These are phyloP conservation scores for Enteromius afrohamiltoni DNA, from an alignment of 2,797 vertebrate genomes.

Conservation along the genomic window DNA sequence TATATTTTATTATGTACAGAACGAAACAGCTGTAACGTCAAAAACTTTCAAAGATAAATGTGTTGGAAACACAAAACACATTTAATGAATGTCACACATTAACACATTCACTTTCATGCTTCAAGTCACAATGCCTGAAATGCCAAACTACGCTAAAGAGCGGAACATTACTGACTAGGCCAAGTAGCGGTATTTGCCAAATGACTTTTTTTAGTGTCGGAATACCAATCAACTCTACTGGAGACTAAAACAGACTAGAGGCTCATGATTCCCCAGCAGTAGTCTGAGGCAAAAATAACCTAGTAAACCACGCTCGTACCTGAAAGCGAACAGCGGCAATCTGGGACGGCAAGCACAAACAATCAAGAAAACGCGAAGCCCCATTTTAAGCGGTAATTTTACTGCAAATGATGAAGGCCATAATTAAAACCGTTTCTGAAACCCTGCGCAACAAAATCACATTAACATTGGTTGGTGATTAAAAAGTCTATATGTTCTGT, in stretches of 20 bases:
- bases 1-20: background rate
- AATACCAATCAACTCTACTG: conserved; percentile 3
- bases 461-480: conserved; percentile 37
- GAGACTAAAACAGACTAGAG: conserved; percentile 22
- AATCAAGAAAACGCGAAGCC: conserved; percentile 28
- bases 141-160: background rate
- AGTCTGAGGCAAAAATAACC: conserved; percentile 29
- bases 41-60: background rate
- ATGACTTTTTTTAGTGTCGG: background rate
- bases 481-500: conserved; percentile 34
- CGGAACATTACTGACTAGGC: background rate
- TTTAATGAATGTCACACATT: background rate
- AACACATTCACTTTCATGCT: background rate
- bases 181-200: background rate
- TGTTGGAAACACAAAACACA: background rate
- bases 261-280: conserved; percentile 17
- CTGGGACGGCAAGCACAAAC: conserved; percentile 13
- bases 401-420: conserved; percentile 28
- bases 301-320: background rate
- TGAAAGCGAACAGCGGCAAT: conserved; percentile 2
- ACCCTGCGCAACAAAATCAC: conserved; percentile 36
- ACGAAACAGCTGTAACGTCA: background rate
- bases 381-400: conserved; percentile 34
- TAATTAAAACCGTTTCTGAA: conserved; percentile 43
- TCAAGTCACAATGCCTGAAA: background rate